Conservation (phyloP, 37 sponge, comb jelly and placozoan species). For the Halisarca cf. caerulea region DNA sequence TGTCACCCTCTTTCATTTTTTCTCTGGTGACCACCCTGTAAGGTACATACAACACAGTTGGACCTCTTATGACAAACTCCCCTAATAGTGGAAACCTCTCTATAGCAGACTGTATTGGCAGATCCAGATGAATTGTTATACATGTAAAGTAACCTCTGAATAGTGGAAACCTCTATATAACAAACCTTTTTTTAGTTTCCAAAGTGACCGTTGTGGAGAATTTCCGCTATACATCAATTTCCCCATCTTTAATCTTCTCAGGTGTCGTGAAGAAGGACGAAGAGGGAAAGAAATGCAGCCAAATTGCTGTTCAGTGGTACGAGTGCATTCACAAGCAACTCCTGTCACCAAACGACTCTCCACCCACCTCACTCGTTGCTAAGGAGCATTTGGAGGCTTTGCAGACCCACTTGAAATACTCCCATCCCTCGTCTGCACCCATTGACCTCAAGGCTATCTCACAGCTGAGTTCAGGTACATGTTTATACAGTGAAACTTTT, state of each 20-base stretch:
- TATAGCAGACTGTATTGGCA: no score
- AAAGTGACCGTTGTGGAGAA: no score
- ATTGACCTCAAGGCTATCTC: background rate
- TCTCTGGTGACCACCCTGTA: no score
- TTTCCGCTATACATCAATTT: background rate
- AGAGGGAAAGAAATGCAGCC: background rate
- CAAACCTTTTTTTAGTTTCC: no score
- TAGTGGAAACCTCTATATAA: no score
- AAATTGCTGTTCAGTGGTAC: background rate
- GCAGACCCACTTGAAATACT: background rate
- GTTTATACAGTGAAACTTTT: no score
- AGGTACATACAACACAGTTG: no score
- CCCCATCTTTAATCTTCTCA: background rate
- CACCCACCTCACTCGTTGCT: background rate
- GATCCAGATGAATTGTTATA: no score
- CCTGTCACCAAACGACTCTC: background rate
- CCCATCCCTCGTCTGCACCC: background rate
- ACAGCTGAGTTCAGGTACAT: background rate
- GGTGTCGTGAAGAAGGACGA: slow-evolving; percentile 17
- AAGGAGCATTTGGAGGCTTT: background rate
- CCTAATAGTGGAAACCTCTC: no score
- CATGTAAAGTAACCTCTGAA: no score
- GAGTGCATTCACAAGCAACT: background rate
- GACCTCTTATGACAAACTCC: no score
- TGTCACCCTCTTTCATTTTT: no score